Evolutionary conservation across 1,140 invertebrate genomes (phyloP), one percentile per base, ranked within the genome.

Genomic region (Pseudomyrmex sp.): DNA sequence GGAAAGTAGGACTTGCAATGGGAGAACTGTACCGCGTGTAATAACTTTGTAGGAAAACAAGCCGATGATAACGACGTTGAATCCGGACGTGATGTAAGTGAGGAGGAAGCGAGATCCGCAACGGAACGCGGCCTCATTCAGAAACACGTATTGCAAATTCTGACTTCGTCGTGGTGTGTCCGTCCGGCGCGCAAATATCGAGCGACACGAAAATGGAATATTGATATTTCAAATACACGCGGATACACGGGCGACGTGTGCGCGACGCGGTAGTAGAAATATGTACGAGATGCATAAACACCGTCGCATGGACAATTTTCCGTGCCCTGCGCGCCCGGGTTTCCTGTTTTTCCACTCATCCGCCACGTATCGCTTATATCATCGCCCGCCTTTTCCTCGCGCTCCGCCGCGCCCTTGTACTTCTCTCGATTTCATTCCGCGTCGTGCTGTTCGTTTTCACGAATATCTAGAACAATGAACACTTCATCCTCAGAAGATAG

Each of bases 81-180:
- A 62, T 35, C 35, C 5, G 5, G 54, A 63, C 15, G 72, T 63
- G 62, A 65, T 73, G 23, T 63, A 62, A 82, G 72, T 56, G 79
- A 56, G 69, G 72, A 18, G 54, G 82, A 83, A 76, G n/a, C 56
- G 46, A 68, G 68, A 83, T 68, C 82, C 62, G 62, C 12, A 26
- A 1, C 52, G 44, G 46, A 77, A 75, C 61, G 50, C 82, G 35
- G n/a, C 54, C 70, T 82, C 79, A 65, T 13, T 69, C 79, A 70
- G 79, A 82, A 82, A 75, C 59, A 73, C 58, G 79, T 83, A 83
- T 83, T 83, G 82, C 73, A 56, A 83, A 83, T 77, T 77, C 73
- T 52, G 35, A 58, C 62, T 83, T 50, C 79, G 69, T 73, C 77
- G 70, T 26, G 35, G 35, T 74, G 56, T 13, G 52, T 46, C 35